phyloP scores from a whole-genome alignment of 2,888 invertebrate species.

The Amphimallon solstitiale region DNA sequence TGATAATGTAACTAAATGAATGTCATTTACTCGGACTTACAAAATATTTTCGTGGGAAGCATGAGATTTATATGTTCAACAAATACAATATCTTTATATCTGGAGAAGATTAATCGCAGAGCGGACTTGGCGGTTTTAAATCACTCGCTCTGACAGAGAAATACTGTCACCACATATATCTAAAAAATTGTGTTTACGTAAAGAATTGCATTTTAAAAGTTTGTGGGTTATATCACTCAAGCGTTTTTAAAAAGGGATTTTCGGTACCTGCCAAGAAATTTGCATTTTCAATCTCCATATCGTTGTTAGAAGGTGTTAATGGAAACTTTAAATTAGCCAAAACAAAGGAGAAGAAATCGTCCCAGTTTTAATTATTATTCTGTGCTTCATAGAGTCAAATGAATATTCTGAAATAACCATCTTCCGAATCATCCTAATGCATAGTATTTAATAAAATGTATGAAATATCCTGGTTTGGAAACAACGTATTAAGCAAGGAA shows the following conservation, averaged over 20 bases:
- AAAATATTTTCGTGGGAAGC: conserved; percentile 18
- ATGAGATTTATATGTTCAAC: conserved; percentile 18
- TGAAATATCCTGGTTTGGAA: no score
- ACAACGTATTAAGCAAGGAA: no score
- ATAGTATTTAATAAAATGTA: no score
- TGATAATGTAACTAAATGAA: conserved; percentile 20
- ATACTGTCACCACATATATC: conserved; percentile 23
- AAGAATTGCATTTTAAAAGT: conserved; percentile 25
- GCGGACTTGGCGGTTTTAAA: conserved; percentile 16
- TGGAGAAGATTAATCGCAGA: background rate
- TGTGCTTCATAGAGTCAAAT: no score
- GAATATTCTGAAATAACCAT: no score
- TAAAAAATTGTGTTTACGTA: conserved; percentile 19
- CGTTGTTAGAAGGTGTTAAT: conserved; percentile 18
- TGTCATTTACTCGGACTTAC: conserved; percentile 13
- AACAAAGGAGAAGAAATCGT: background rate
- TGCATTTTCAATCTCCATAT: conserved; percentile 4
- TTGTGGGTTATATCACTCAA: conserved; percentile 7
- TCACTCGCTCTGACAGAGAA: conserved; percentile 7
- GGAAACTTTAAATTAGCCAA: background rate
- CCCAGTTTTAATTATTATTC: background rate
- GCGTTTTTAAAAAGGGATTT: background rate
- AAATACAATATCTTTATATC: background rate
- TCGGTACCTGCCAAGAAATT: conserved; percentile 12
- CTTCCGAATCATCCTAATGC: no score